Conservation (phyloP, 2,113 vertebrate genomes). For the Lepisosteus osseus region DNA sequence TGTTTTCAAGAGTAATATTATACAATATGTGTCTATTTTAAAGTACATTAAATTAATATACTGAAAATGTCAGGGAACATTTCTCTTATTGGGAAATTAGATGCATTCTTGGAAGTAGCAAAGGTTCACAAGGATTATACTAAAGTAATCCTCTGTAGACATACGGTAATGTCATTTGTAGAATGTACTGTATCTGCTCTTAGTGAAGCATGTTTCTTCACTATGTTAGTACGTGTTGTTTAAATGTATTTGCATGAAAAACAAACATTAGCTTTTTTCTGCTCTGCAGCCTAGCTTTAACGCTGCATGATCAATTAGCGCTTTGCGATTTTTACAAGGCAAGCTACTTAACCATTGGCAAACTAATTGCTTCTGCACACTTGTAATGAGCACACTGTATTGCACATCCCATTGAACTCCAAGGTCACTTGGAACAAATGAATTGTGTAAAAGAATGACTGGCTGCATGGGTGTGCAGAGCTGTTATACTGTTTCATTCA, state of each 20-base stretch:
- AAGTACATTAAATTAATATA: slow-evolving; percentile 15
- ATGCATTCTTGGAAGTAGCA: background rate
- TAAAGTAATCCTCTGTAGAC: too few species aligned
- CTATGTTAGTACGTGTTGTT: too few species aligned
- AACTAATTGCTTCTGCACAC: slow-evolving; percentile 61
- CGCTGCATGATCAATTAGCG: slow-evolving; percentile 53
- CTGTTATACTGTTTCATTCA: too few species aligned
- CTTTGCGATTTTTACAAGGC: slow-evolving; percentile 49
- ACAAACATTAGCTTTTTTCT: background rate
- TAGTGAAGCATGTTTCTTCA: too few species aligned
- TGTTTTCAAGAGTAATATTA: background rate
- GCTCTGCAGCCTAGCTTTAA: slow-evolving; percentile 31
- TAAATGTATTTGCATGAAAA: background rate
- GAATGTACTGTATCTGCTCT: too few species aligned
- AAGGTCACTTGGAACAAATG: background rate
- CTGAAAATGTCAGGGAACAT: too few species aligned
- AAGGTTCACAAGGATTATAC: too few species aligned
- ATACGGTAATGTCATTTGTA: too few species aligned
- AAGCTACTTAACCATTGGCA: slow-evolving; percentile 43
- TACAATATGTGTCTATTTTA: background rate
- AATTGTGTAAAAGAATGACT: background rate
- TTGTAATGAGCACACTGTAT: slow-evolving; percentile 38
- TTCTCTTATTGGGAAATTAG: background rate
- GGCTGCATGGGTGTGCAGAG: background rate
- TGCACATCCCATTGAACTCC: background rate